Evolutionary conservation across 1,140 invertebrate genomes (phyloP), one percentile per base, ranked within the genome.

Genomic region (Lepidurus arcticus): DNA sequence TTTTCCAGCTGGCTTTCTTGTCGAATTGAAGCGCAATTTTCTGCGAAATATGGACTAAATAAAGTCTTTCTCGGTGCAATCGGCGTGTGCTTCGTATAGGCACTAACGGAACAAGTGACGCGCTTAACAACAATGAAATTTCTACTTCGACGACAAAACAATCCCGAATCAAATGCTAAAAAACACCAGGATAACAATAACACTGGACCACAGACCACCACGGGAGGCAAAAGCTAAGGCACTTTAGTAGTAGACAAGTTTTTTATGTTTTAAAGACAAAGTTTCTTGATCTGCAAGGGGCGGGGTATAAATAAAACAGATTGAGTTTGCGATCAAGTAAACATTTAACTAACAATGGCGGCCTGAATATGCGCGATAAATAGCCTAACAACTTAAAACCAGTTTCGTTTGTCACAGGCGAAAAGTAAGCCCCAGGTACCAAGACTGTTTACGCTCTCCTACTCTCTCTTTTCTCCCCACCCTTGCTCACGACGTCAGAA

Each of bases 161-260:
- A 34, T 34, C 34, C 26, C 34, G 34, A 65, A 3, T 7, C 8
- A 65, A 65, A 65, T 65, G 6, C 7, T n/a, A 21, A 65, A 65
- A 65, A 21, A 21, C 53, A 65, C n/a, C 21, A 16, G 10, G 16
- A 21, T 16, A 65, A 65, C 53, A 65, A 65, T 16, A 65, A 65
- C 53, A 65, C 53, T 65, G 53, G 53, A 65, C 53, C 53, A 21
- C 53, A 65, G 16, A 65, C 53, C 53, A 16, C 53, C 34, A 34
- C 34, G 34, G 21, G 16, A 65, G 53, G 53, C 53, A 65, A 65
- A 65, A 65, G 53, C 53, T 65, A 65, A 65, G 53, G 53, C 53
- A 65, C 53, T 65, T 65, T 13, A 65, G 21, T 34, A 34, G 34
- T 34, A 34, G 34, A 34, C 34, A 34, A 34, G 34, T 34, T 34